Percentiles rank a stretch among this genome's conserved stretches.
Evolutionary conservation across 2,797 vertebrate species (phyloP).

Genomic region (Sphenodon punctatus): DNA sequence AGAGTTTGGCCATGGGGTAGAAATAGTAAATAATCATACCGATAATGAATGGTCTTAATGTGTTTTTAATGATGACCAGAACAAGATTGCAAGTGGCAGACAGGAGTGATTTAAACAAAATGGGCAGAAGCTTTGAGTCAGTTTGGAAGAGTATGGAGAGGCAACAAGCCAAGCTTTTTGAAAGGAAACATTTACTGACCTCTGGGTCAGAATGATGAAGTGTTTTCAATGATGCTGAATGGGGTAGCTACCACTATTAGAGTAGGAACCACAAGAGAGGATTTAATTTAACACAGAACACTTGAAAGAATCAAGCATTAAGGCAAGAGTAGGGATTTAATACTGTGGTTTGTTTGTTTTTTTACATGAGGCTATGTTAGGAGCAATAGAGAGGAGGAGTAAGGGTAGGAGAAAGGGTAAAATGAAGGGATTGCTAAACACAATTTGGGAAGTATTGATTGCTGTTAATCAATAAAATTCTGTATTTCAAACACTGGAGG

Average conservation of each 20-base stretch:
- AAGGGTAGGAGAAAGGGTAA: neutral
- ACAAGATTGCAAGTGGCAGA: neutral
- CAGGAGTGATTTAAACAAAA: neutral
- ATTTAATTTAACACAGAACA: too few relatives aligned
- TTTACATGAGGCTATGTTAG: too few relatives aligned
- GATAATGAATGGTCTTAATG: neutral
- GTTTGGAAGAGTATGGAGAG: neutral
- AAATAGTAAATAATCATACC: neutral
- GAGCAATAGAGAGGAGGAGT: neutral
- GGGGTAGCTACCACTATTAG: neutral
- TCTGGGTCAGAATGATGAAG: slow-evolving; percentile 11
- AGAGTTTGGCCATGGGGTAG: neutral
- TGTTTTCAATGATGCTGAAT: slow-evolving; percentile 11
- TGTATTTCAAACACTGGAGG: slow-evolving; percentile 52
- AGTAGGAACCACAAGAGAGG: neutral
- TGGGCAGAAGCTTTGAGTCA: neutral
- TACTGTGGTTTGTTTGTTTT: too few relatives aligned
- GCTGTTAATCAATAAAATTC: slow-evolving; percentile 57
- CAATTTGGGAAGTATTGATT: slow-evolving; percentile 46
- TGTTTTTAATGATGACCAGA: too few relatives aligned
- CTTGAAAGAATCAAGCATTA: too few relatives aligned
- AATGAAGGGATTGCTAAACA: slow-evolving; percentile 52
- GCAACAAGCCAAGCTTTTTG: neutral
- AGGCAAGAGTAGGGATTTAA: too few relatives aligned
- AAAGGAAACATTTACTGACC: neutral